Percentiles rank a stretch among this genome's conserved stretches.
phyloP scores from a whole-genome alignment of 2,113 vertebrate genomes.

The Grammomys surdaster region DNA sequence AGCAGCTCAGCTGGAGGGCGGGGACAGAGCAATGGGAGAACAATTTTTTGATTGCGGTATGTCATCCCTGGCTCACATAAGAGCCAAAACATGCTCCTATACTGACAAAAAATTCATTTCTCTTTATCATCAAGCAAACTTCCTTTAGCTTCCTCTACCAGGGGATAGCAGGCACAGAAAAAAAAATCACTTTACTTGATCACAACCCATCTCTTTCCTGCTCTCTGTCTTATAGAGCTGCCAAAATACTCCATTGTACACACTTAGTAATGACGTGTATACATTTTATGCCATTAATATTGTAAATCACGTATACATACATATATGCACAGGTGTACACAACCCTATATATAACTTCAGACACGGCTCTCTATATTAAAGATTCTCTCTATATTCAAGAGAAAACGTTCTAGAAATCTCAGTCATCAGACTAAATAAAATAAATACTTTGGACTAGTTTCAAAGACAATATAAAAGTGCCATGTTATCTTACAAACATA shows the following conservation, averaged over 20 bases:
- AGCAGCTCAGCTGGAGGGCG: conserved; percentile 43
- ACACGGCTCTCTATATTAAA: neutral
- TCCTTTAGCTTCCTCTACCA: neutral
- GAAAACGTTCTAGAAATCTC: conserved; percentile 26
- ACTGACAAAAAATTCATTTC: conserved; percentile 7
- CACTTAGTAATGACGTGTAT: neutral
- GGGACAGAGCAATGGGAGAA: neutral
- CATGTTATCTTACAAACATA: neutral
- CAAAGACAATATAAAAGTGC: neutral
- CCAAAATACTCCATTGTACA: neutral
- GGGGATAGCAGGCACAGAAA: neutral
- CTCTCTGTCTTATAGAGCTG: neutral
- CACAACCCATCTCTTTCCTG: neutral
- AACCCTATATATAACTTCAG: neutral
- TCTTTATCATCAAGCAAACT: conserved; percentile 25
- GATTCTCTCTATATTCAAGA: neutral
- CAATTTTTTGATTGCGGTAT: conserved; percentile 52
- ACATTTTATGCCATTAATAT: neutral
- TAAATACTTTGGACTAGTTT: neutral
- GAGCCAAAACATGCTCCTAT: conserved; percentile 12
- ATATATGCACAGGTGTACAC: neutral
- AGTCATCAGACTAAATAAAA: conserved; percentile 36
- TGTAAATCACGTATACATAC: neutral
- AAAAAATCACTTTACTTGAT: neutral
- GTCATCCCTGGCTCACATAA: conserved; percentile 14